Evolutionary conservation across 2,888 invertebrate species (phyloP), one percentile per base, ranked within the genome.

Genomic region (Agrochola lota): DNA sequence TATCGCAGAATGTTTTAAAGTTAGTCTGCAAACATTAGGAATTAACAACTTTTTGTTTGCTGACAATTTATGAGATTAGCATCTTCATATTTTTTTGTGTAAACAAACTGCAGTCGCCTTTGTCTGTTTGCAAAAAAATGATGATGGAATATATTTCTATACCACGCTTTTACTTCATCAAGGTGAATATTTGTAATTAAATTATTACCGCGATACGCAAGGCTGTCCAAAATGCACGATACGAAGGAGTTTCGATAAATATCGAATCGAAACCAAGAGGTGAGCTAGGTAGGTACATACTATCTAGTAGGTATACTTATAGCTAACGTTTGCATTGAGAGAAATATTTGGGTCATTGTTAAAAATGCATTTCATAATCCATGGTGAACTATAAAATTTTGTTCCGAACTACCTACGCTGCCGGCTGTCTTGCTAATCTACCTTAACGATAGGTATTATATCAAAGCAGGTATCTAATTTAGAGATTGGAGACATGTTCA

Each of bases 281-380:
- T 52, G 55, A n/a, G 4, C 20, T 69, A n/a, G 15, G 30, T n/a
- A 49, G 12, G n/a, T 35, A 35, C n/a, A n/a, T 35, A 30, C 26
- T 67, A 60, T n/a, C 23, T 59, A 46, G 6, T 46, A 46, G 62
- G 17, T 30, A n/a, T 49, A 40, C 26, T 9, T 35, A n/a, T 43
- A 40, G 23, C 23, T 63, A 55, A 40, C 55, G 20, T 52, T 71
- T 46, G 40, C 70, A 64, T 68, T 75, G 71, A 68, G 55, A 40
- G 1, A 55, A 59, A 75, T 73, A 83, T 73, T 83, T 63, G 67
- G 79, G 70, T 83, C 72, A 83, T 63, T 75, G 69, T 64, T 59
- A 62, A 59, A 72, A 66, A 70, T 49, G n/a, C 26, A 67, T 82
- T 74, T 63, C 52, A 9, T 63, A 78, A 70, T 62, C 57, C 12